These are phyloP conservation scores for Myotis daubentonii DNA, from an alignment of 2,797 vertebrate genomes.

Conservation along the genomic window DNA sequence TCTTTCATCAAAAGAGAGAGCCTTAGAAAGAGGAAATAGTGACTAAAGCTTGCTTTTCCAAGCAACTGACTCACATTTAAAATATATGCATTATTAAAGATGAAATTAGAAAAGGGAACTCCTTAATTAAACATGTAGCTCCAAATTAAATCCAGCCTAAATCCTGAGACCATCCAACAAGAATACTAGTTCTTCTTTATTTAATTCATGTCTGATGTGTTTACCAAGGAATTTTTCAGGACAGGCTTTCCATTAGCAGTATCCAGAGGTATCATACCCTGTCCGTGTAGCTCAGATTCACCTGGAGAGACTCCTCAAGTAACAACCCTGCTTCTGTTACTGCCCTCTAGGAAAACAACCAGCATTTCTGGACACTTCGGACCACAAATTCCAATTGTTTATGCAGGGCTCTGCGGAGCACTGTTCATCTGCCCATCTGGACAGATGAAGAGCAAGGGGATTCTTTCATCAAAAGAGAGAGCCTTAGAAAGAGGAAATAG, in stretches of 20 bases:
- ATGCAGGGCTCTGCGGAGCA: too few relatives aligned
- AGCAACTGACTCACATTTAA: background rate
- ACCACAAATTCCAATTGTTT: background rate
- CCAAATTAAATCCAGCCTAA: slow-evolving; percentile 48
- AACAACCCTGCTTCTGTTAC: background rate
- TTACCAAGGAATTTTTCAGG: background rate
- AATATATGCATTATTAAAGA: background rate
- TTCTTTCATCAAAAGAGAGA: too few relatives aligned
- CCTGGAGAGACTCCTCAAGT: background rate
- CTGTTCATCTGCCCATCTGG: too few relatives aligned
- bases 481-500: too few relatives aligned
- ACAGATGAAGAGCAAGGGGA: too few relatives aligned
- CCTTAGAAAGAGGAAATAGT: slow-evolving; percentile 49
- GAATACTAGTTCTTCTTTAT: background rate
- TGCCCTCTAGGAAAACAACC: background rate
- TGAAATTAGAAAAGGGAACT: background rate
- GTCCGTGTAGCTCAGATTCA: background rate
- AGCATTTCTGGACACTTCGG: background rate
- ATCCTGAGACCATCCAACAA: slow-evolving; percentile 12
- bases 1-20: slow-evolving; percentile 65
- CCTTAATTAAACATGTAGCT: background rate
- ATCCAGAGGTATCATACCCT: background rate
- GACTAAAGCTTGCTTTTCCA: slow-evolving; percentile 25
- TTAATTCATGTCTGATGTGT: background rate
- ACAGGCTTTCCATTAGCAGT: background rate